Conservation (phyloP, 2,888 invertebrate genomes). For the Coenonympha arcania region DNA sequence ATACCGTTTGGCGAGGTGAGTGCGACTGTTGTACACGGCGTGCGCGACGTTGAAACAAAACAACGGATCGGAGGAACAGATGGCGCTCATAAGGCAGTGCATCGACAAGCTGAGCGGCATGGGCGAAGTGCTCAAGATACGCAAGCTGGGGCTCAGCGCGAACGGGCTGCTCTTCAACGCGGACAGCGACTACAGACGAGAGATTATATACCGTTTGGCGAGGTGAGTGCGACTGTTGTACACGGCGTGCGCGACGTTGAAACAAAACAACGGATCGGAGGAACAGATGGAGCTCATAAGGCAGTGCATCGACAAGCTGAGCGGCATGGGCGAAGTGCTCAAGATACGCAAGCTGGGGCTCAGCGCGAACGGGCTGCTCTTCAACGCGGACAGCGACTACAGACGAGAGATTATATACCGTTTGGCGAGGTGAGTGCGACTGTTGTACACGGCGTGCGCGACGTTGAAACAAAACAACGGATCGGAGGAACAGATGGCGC, state of each 20-base stretch:
- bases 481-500: constrained; percentile 42
- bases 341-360: constrained; percentile 41
- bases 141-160: constrained; percentile 42
- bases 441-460: constrained; percentile 46
- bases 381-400: constrained; percentile 52
- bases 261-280: constrained; percentile 36
- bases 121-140: constrained; percentile 47
- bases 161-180: constrained; percentile 52
- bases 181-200: constrained; percentile 51
- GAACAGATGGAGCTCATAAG: constrained; percentile 47
- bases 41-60: constrained; percentile 38
- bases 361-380: constrained; percentile 49
- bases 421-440: too few relatives aligned
- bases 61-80: constrained; percentile 43
- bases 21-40: too few relatives aligned
- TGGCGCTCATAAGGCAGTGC: constrained; percentile 45
- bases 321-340: constrained; percentile 51
- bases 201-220: constrained; percentile 51
- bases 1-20: too few relatives aligned
- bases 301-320: constrained; percentile 46
- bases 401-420: too few relatives aligned
- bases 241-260: constrained; percentile 52
- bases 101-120: constrained; percentile 46
- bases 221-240: constrained; percentile 38
- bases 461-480: constrained; percentile 40